These are phyloP conservation scores for Drosophila meridionalis DNA, from an alignment of 2,888 invertebrate species.

Conservation along the genomic window DNA sequence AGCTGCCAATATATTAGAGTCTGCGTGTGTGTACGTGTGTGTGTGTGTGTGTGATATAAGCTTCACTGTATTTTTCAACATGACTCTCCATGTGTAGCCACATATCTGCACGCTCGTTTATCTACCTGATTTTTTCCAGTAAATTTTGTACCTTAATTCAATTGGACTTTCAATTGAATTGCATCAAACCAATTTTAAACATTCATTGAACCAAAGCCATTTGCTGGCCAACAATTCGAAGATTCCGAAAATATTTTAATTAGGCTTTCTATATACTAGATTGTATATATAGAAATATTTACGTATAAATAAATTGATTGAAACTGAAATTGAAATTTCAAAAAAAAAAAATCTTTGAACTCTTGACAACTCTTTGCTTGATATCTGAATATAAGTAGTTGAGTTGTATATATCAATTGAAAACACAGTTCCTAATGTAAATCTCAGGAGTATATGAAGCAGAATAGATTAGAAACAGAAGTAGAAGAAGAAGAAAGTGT, in stretches of 20 bases:
- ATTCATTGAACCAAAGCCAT: not conserved
- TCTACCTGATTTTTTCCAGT: not conserved
- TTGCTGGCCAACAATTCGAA: not conserved
- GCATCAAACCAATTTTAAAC: slow-evolving; percentile 4
- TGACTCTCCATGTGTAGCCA: slow-evolving; percentile 11
- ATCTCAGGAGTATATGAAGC: no score
- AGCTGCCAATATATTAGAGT: slow-evolving; percentile 24
- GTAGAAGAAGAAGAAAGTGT: no score
- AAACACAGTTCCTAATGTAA: no score
- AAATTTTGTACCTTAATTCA: slow-evolving; percentile 14
- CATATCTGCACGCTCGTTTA: slow-evolving; percentile 18
- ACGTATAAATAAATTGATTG: no score
- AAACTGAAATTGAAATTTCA: no score
- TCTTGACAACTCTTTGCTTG: no score
- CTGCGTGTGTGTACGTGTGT: not conserved
- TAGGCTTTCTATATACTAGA: not conserved
- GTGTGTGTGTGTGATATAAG: slow-evolving; percentile 15
- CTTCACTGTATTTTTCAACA: slow-evolving; percentile 25
- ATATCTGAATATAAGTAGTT: no score
- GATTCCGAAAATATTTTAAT: not conserved
- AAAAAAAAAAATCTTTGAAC: no score
- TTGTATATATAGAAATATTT: no score
- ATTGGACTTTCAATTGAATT: slow-evolving; percentile 5
- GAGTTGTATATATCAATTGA: no score
- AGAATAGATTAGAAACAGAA: no score